Base-by-base conservation (phyloP, 2,113 vertebrate genomes). In the Microcebus ravelobensis region DNA sequence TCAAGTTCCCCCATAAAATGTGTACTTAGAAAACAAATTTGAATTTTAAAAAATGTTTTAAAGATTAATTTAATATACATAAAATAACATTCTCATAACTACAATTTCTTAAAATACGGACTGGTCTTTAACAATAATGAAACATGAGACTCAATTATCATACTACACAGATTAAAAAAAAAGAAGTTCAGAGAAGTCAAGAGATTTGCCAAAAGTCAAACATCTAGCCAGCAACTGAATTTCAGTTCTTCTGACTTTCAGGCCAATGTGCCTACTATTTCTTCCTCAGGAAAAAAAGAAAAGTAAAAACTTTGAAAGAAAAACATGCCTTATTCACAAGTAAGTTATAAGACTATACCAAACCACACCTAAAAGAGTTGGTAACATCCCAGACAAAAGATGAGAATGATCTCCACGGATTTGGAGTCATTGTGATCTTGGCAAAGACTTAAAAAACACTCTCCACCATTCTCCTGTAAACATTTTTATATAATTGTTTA, bases 1-100 rank as follows among this genome's bases (percentile, higher is more conserved):
- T 87, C 76, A 8, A 71, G 85, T 73, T 96, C 13, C 18, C 20
- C 63, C 79, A 79, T 25, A 91, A 93, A 90, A 63, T 87, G 27
- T 31, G 18, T 45, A 67, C 87, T 81, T 57, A 50, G 48, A 92
- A 92, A 91, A 89, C 25, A 91, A 91, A 90, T 83, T 70, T 73
- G 9, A 89, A 71, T 63, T 87, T 34, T 55, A 55, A n/a, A 36
- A 39, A 65, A 39, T 83, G 1, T 87, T 83, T 81, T 71, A 90
- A 84, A 63, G 27, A 74, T n/a, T 57, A 87, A 82, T 55, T 88
- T 88, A 67, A 84, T 71, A 65, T 88, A 13, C 59, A 88, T 80
- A 61, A 95, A 92, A 70, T 3, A 87, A 23, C 67, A 2, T 67
- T 9, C 14, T 80, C 15, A 50, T 68, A 91, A 55, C 3, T 59